A percentile compares a stretch with the other conserved stretches of the same genome.
These are phyloP conservation scores for Oreohelix idahoensis DNA, from an alignment of 1,140 invertebrate species.

Conservation along the genomic window DNA sequence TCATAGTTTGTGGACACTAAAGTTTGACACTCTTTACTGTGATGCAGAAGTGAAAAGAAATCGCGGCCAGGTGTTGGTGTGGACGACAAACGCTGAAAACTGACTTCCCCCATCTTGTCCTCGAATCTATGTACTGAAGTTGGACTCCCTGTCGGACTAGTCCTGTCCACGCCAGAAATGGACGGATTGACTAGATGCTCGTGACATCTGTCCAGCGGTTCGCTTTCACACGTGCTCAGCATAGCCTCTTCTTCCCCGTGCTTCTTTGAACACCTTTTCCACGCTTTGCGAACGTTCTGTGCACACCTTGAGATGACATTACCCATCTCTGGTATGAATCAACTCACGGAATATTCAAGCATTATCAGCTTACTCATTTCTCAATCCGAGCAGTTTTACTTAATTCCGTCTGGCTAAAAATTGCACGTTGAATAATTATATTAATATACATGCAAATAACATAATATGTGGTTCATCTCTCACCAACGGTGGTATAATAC, in stretches of 20 bases:
- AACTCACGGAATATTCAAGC: background rate
- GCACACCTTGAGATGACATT: constrained; percentile 40
- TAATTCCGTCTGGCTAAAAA: no score
- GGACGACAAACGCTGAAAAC: no score
- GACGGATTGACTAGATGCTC: background rate
- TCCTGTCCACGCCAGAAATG: background rate
- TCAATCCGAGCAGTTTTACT: no score
- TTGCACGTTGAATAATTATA: no score
- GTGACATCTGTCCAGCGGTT: constrained; percentile 18
- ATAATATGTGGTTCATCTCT: no score
- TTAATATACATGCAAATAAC: no score
- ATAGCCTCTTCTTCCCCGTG: constrained; percentile 25
- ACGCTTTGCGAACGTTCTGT: constrained; percentile 15
- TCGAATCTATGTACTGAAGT: background rate
- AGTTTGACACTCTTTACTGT: background rate
- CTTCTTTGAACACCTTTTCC: constrained; percentile 13
- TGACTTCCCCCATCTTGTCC: background rate
- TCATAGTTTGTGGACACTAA: no score
- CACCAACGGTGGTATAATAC: no score
- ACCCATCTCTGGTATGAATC: constrained; percentile 2
- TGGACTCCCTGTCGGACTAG: constrained; percentile 11
- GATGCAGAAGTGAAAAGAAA: background rate
- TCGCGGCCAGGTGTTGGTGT: background rate
- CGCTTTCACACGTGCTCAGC: constrained; percentile 18
- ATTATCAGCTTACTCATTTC: no score